Percentiles rank a stretch among this genome's conserved stretches.
phyloP scores from a whole-genome alignment of 2,888 invertebrate species.

The Choreutis nemorana region DNA sequence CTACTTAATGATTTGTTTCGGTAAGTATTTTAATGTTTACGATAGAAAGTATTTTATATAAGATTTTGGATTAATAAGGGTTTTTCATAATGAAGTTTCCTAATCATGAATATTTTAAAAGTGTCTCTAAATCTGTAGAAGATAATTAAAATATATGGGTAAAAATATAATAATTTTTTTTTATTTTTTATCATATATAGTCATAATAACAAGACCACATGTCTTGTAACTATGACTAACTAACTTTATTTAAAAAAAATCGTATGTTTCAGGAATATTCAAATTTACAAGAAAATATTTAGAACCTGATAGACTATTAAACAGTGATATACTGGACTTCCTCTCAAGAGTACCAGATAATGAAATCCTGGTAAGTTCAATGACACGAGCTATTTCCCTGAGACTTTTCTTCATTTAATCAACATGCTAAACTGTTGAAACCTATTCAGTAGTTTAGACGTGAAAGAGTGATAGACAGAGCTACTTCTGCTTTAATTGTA shows the following conservation, averaged over 20 bases:
- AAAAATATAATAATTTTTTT: slow-evolving; percentile 3
- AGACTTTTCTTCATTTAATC: too few relatives aligned
- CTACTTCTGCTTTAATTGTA: too few relatives aligned
- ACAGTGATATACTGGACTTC: slow-evolving; percentile 51
- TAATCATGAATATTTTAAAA: not conserved
- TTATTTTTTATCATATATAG: too few relatives aligned
- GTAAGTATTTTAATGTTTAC: slow-evolving; percentile 30
- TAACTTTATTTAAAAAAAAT: too few relatives aligned
- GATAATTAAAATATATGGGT: not conserved
- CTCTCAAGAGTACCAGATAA: slow-evolving; percentile 48
- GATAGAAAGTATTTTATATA: too few relatives aligned
- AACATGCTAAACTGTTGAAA: too few relatives aligned
- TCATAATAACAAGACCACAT: too few relatives aligned
- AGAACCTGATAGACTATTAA: slow-evolving; percentile 35
- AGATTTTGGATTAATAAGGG: too few relatives aligned
- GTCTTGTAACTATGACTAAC: too few relatives aligned
- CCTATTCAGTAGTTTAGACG: too few relatives aligned
- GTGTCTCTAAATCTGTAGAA: not conserved
- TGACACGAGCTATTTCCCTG: too few relatives aligned
- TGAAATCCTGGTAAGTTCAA: slow-evolving; percentile 35
- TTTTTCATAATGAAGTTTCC: not conserved
- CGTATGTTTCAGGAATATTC: slow-evolving; percentile 32
- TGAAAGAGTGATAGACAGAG: too few relatives aligned
- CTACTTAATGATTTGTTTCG: slow-evolving; percentile 42
- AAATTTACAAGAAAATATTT: slow-evolving; percentile 45